Evolutionary conservation across 2,113 vertebrate genomes (phyloP).

Genomic region (Laticauda colubrina): DNA sequence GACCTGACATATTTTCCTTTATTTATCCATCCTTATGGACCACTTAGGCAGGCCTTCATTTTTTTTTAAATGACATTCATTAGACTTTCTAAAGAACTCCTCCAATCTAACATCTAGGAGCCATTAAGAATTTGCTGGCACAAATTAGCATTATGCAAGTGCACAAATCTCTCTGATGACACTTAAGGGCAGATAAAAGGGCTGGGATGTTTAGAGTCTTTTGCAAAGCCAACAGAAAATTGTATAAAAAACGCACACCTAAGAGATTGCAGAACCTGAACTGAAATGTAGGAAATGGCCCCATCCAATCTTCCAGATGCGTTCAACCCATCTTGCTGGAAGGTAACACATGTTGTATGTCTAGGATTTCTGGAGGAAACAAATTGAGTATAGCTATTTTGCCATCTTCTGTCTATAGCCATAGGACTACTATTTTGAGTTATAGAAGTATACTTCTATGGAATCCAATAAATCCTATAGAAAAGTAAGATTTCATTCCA

Average conservation of each 20-base stretch:
- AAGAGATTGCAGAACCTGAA: constrained; percentile 18
- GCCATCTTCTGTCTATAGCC: neutral
- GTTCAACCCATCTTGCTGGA: neutral
- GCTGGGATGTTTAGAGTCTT: neutral
- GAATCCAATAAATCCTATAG: neutral
- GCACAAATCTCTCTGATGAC: constrained; percentile 42
- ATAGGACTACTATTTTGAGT: neutral
- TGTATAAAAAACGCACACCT: neutral
- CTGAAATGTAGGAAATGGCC: neutral
- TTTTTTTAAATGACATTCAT: constrained; percentile 43
- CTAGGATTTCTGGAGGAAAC: neutral
- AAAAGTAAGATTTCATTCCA: neutral
- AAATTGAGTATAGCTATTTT: neutral
- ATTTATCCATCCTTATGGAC: constrained; percentile 38
- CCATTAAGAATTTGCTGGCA: constrained; percentile 34
- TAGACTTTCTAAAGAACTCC: constrained; percentile 54
- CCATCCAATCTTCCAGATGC: neutral
- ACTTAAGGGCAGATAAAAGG: constrained; percentile 53
- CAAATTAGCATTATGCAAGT: constrained; percentile 47
- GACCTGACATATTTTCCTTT: constrained; percentile 18
- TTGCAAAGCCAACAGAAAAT: constrained; percentile 14
- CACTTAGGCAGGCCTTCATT: neutral
- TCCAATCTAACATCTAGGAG: constrained; percentile 41
- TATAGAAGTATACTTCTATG: neutral
- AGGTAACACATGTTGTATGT: neutral